Percentiles rank a stretch among this genome's conserved stretches.
Conservation (phyloP, 2,888 invertebrate species). For the Rhingia campestris region DNA sequence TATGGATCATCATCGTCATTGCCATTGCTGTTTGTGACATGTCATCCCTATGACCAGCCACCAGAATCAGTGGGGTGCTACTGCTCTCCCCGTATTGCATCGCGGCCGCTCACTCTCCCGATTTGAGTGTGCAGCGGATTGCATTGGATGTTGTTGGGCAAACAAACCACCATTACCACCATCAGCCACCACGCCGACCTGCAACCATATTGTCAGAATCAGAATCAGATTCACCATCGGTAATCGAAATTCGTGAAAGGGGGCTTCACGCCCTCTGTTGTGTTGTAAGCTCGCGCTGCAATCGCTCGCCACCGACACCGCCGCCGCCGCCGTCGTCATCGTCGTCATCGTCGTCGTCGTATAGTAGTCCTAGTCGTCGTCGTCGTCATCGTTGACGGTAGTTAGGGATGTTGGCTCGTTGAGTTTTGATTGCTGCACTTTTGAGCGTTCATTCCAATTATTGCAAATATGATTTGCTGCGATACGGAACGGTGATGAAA, state of each 20-base stretch:
- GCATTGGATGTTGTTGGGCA: conserved; percentile 53
- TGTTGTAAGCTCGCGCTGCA: conserved; percentile 43
- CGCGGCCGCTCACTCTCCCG: conserved; percentile 10
- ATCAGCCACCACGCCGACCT: conserved; percentile 62
- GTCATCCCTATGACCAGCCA: conserved; percentile 64
- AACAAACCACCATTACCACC: conserved; percentile 72
- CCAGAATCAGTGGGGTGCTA: conserved; percentile 65
- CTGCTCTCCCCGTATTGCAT: not conserved
- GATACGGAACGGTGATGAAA: conserved; percentile 68
- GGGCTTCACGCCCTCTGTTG: conserved; percentile 61
- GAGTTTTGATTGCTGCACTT: conserved; percentile 74
- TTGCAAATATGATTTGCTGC: conserved; percentile 73
- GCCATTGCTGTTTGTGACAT: conserved; percentile 67
- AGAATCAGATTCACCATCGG: conserved; percentile 67
- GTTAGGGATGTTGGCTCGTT: conserved; percentile 66
- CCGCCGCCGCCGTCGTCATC: not conserved
- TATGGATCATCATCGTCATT: conserved; percentile 71
- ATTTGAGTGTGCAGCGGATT: conserved; percentile 41
- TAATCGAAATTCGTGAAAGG: conserved; percentile 72
- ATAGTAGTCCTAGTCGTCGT: not conserved
- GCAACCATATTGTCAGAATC: conserved; percentile 73
- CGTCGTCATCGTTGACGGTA: not conserved
- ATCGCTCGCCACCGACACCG: not conserved
- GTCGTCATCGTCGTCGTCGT: not conserved
- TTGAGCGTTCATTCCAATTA: conserved; percentile 72